Evolutionary conservation across 2,113 vertebrate species (phyloP), one percentile per base, ranked within the genome.

Genomic region (Erinaceus europaeus): DNA sequence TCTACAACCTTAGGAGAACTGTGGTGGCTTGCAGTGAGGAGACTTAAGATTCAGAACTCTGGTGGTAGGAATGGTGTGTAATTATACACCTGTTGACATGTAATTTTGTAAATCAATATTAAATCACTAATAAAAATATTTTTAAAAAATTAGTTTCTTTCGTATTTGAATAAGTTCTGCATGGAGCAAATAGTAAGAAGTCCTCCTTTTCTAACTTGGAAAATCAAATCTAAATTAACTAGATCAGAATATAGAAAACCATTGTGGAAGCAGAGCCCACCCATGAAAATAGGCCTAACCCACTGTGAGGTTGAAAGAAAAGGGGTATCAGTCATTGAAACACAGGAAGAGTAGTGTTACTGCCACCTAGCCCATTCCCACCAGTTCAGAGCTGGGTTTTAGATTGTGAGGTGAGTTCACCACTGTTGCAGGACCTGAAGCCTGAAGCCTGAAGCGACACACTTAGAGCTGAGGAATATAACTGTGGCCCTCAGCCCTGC

Each of bases 211-310:
- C 52, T 38, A 14, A 77, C 40, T 46, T 72, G 27, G 36, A 79
- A 79, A 57, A 12, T 64, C 46, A 86, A 65, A 57, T 82, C 42
- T 59, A 68, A 92, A 6, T 75, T 34, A 65, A 64, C 52, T 83
- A n/a, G 40, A n/a, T 7, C n/a, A 46, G 90, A 81, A 81, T 46
- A 75, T 1, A 69, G 48, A 55, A 81, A 61, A 50, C 25, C 29
- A 38, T 7, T 29, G 25, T 50, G 42, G 18, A 65, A 89, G 48
- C 4, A 32, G 11, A 86, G 42, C 11, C 44, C 40, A 42, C 18
- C 5, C 23, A 27, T 64, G 15, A 71, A 21, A 78, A 64, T 15
- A 44, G 50, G n/a, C 27, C 15, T 14, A 17, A 65, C 29, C 8
- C 38, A 27, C 9, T 53, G 5, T 17, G 14, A 38, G 9, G 46